Evolutionary conservation across 2,888 invertebrate genomes (phyloP).

Genomic region (Tetranychus piercei): DNA sequence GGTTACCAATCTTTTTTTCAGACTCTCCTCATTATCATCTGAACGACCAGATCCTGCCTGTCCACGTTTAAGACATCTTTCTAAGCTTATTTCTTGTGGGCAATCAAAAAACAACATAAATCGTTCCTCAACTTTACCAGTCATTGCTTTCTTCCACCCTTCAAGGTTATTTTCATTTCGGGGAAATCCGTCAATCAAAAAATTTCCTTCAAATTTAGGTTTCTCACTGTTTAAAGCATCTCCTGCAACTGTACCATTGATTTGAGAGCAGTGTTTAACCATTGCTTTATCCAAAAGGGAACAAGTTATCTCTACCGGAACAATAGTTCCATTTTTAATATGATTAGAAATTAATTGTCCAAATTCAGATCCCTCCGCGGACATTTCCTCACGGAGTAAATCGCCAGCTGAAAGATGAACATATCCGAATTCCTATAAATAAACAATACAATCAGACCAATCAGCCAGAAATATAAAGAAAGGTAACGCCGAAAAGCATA

Average conservation of each 20-base stretch:
- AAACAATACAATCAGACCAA: not conserved
- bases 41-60: slow-evolving; percentile 71
- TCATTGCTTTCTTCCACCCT: slow-evolving; percentile 72
- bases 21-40: slow-evolving; percentile 77
- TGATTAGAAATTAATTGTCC: slow-evolving; percentile 80
- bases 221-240: not conserved
- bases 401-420: slow-evolving; percentile 52
- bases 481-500: not conserved
- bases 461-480: not conserved
- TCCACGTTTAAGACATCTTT: slow-evolving; percentile 68
- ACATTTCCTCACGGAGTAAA: slow-evolving; percentile 71
- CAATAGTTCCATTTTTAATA: slow-evolving; percentile 80
- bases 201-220: slow-evolving; percentile 40
- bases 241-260: not conserved
- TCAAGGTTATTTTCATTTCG: slow-evolving; percentile 86
- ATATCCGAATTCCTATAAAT: slow-evolving; percentile 36
- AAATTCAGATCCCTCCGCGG: slow-evolving; percentile 60
- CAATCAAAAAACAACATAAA: slow-evolving; percentile 88
- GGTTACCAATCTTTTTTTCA: slow-evolving; percentile 63
- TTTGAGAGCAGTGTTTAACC: slow-evolving; percentile 23
- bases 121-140: slow-evolving; percentile 57
- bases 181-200: slow-evolving; percentile 95
- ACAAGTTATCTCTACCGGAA: slow-evolving; percentile 96
- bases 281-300: slow-evolving; percentile 62
- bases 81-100: slow-evolving; percentile 56